phyloP scores from a whole-genome alignment of 2,797 vertebrate species.

The Lycodopsis pacificus region DNA sequence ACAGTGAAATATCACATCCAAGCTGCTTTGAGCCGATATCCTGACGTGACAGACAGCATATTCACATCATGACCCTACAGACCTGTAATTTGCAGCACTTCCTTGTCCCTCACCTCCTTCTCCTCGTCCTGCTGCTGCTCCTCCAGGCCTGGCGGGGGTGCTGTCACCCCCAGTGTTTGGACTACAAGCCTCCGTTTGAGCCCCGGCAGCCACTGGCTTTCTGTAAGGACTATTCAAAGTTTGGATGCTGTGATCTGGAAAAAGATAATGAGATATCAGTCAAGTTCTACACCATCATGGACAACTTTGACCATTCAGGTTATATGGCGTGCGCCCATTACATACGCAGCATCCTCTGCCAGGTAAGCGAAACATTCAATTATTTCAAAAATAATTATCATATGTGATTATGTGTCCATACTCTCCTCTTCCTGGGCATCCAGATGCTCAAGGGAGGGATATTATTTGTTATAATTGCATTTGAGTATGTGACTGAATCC shows the following conservation, averaged over 20 bases:
- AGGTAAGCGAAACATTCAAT: constrained; percentile 73
- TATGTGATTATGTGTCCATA: background rate
- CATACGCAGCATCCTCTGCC: constrained; percentile 85
- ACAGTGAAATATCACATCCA: constrained; percentile 4
- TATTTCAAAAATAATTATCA: background rate
- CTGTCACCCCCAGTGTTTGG: constrained; percentile 89
- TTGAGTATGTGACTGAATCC: background rate
- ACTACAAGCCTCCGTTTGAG: constrained; percentile 87
- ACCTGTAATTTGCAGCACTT: constrained; percentile 15
- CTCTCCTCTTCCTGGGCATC: background rate
- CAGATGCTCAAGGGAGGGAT: background rate
- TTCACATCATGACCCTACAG: constrained; percentile 55
- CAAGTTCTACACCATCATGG: constrained; percentile 82
- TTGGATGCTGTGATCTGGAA: constrained; percentile 86
- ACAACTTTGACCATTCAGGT: constrained; percentile 84
- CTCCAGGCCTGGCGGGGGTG: constrained; percentile 66
- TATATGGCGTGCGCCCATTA: constrained; percentile 80
- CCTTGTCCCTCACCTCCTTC: constrained; percentile 33
- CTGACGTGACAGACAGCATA: constrained; percentile 20
- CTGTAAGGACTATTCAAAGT: constrained; percentile 86
- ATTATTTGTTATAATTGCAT: background rate
- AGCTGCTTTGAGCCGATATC: constrained; percentile 17
- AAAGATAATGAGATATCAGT: constrained; percentile 78
- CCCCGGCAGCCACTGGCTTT: constrained; percentile 80
- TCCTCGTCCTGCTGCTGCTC: constrained; percentile 61